Conservation (phyloP, 2,797 vertebrate genomes). For the Sebastiscus albofasciatus region DNA sequence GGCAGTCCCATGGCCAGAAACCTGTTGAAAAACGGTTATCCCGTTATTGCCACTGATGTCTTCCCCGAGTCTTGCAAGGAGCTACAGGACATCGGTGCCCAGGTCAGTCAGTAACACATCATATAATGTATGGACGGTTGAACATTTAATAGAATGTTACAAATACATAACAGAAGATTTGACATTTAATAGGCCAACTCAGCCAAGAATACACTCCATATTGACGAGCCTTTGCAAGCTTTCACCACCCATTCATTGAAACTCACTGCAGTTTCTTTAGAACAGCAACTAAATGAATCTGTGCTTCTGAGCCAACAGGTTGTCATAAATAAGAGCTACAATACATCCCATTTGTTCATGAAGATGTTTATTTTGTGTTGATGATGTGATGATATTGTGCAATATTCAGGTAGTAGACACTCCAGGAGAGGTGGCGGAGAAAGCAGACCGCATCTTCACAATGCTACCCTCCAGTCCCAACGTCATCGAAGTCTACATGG, state of each 20-base stretch:
- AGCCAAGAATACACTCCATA: neutral
- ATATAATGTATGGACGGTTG: neutral
- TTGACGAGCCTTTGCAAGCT: neutral
- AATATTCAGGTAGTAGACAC: slow-evolving; percentile 88
- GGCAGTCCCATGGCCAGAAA: slow-evolving; percentile 98
- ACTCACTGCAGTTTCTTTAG: neutral
- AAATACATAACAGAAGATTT: neutral
- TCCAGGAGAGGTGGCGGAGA: slow-evolving; percentile 95
- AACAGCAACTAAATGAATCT: neutral
- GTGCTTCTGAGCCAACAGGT: neutral
- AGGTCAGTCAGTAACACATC: slow-evolving; percentile 79
- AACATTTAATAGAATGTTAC: neutral
- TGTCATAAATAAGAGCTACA: neutral
- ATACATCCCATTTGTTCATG: neutral
- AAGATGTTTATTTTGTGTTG: neutral
- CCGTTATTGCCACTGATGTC: slow-evolving; percentile 92
- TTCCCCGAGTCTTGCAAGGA: slow-evolving; percentile 97
- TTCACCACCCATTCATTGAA: neutral
- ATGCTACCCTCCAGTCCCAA: slow-evolving; percentile 97
- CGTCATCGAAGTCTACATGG: slow-evolving; percentile 92
- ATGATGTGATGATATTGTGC: neutral
- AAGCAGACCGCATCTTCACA: slow-evolving; percentile 96
- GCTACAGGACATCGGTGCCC: slow-evolving; percentile 91
- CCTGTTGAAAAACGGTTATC: slow-evolving; percentile 95
- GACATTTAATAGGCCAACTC: neutral